These are phyloP conservation scores for Ctenopoma kingsleyae DNA, from an alignment of 2,797 vertebrate genomes.

Conservation along the genomic window DNA sequence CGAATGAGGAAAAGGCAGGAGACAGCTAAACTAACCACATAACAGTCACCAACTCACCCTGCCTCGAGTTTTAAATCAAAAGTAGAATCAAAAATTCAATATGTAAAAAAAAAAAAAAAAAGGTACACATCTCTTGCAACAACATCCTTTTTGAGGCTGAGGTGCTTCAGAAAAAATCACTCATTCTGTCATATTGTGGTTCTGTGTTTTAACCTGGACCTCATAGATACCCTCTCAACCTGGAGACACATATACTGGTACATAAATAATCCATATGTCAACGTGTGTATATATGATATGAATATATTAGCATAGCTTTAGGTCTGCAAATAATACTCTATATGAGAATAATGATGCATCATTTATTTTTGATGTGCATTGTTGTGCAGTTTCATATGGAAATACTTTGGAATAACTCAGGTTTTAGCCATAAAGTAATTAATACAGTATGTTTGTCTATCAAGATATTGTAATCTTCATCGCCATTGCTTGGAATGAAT, in stretches of 20 bases:
- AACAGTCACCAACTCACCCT: slow-evolving; percentile 20
- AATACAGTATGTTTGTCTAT: slow-evolving; percentile 71
- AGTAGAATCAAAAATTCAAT: slow-evolving; percentile 27
- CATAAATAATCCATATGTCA: slow-evolving; percentile 66
- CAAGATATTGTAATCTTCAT: slow-evolving; percentile 75
- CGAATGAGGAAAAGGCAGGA: slow-evolving; percentile 20
- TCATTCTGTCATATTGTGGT: slow-evolving; percentile 61
- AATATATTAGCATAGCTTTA: slow-evolving; percentile 85
- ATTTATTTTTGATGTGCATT: slow-evolving; percentile 84
- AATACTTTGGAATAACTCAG: slow-evolving; percentile 87
- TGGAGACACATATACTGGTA: slow-evolving; percentile 37
- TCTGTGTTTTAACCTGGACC: slow-evolving; percentile 70
- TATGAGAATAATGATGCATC: slow-evolving; percentile 77
- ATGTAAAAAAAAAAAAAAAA: slow-evolving; percentile 51
- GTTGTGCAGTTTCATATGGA: slow-evolving; percentile 85
- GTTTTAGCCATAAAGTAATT: slow-evolving; percentile 85
- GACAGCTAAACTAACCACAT: slow-evolving; percentile 30
- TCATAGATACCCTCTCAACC: slow-evolving; percentile 49
- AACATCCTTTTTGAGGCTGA: slow-evolving; percentile 53
- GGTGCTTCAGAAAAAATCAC: slow-evolving; percentile 46
- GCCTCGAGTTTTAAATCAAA: slow-evolving; percentile 47
- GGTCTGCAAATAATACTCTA: slow-evolving; percentile 83
- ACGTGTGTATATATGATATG: slow-evolving; percentile 79
- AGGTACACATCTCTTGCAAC: slow-evolving; percentile 52
- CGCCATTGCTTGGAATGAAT: slow-evolving; percentile 78